These are phyloP conservation scores for Drosophila sucinea DNA, from an alignment of 1,140 invertebrate genomes.

Conservation along the genomic window DNA sequence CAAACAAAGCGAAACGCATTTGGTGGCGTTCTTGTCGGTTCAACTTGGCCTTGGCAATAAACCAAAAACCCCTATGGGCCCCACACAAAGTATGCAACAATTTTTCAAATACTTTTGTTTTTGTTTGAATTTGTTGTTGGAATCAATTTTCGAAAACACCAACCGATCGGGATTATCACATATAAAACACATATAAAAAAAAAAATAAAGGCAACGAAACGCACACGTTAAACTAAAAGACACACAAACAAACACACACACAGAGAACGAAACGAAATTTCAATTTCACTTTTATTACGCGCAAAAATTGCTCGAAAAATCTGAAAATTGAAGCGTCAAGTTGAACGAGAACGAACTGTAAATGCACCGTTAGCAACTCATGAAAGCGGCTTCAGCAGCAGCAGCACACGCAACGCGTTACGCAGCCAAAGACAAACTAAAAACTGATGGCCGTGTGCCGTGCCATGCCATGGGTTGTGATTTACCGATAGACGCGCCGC, in stretches of 20 bases:
- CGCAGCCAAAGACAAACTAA: constrained; percentile 79
- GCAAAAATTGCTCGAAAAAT: constrained; percentile 5
- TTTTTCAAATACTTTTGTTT: constrained; percentile 24
- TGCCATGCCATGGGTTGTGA: constrained; percentile 63
- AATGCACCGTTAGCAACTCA: constrained; percentile 30
- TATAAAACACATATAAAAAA: not conserved
- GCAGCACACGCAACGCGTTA: constrained; percentile 74
- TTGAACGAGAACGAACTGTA: constrained; percentile 22
- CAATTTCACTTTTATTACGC: constrained; percentile 10
- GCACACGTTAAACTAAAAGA: not conserved
- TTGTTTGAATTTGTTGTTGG: not conserved
- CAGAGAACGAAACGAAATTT: not conserved
- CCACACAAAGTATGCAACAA: constrained; percentile 30
- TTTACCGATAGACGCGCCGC: constrained; percentile 63
- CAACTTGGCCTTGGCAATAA: constrained; percentile 32
- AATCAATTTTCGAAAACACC: not conserved
- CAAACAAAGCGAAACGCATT: constrained; percentile 27
- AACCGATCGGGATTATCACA: constrained; percentile 1
- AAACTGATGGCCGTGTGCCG: constrained; percentile 80
- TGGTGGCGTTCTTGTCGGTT: constrained; percentile 25
- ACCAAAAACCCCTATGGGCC: constrained; percentile 1
- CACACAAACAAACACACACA: not conserved
- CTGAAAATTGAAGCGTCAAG: constrained; percentile 17
- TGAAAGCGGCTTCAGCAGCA: constrained; percentile 8
- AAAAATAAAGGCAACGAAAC: not conserved